Evolutionary conservation across 2,797 vertebrate genomes (phyloP).

Genomic region (Girardinus metallicus): DNA sequence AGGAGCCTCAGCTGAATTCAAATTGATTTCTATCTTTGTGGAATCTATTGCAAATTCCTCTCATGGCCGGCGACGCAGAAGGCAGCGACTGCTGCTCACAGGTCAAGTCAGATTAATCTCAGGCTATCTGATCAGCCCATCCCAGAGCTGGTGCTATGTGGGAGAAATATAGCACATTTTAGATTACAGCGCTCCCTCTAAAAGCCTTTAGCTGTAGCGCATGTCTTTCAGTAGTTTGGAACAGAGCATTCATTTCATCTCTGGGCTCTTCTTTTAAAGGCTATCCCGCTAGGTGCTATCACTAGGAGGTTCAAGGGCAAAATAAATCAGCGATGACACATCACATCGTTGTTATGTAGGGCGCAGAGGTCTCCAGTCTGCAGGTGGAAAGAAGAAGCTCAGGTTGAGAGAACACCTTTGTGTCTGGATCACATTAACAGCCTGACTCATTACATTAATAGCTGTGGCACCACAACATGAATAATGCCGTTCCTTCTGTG

Average conservation of each 20-base stretch:
- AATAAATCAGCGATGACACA: constrained; percentile 79
- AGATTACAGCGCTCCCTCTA: constrained; percentile 63
- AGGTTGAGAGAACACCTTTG: constrained; percentile 72
- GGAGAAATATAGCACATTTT: constrained; percentile 70
- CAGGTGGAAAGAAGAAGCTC: constrained; percentile 32
- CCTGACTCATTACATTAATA: constrained; percentile 78
- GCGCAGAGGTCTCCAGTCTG: constrained; percentile 69
- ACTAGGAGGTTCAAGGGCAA: constrained; percentile 77
- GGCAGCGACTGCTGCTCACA: constrained; percentile 59
- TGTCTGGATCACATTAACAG: constrained; percentile 73
- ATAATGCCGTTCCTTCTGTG: constrained; percentile 53
- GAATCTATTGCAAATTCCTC: constrained; percentile 67
- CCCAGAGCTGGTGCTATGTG: constrained; percentile 46
- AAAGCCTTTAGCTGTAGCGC: constrained; percentile 65
- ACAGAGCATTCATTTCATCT: constrained; percentile 66
- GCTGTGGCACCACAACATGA: constrained; percentile 59
- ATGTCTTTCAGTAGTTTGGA: constrained; percentile 56
- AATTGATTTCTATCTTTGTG: constrained; percentile 64
- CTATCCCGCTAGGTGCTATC: constrained; percentile 70
- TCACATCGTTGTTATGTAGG: constrained; percentile 71
- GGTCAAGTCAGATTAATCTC: constrained; percentile 73
- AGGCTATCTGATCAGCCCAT: constrained; percentile 60
- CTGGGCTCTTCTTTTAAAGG: constrained; percentile 65
- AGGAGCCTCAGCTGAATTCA: constrained; percentile 48
- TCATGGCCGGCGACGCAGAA: constrained; percentile 54